Base-by-base conservation (phyloP, 2,113 vertebrate species). In the Potamarius usumacintae region DNA sequence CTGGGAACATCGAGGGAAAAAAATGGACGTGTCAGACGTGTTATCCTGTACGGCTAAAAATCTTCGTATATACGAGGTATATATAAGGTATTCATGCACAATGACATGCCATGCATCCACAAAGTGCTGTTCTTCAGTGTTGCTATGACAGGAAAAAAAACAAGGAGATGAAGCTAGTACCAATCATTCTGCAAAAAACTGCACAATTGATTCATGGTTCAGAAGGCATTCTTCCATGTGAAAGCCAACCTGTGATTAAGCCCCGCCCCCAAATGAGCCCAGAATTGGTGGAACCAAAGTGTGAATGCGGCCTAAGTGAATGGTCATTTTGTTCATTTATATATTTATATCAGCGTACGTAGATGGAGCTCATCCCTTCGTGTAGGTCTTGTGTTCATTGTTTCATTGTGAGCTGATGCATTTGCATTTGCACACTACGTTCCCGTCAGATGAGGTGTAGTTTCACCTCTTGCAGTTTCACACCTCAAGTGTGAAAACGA, bases 401-500 rank as follows among this genome's bases (percentile, higher is more conserved):
- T 81, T 20, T 81, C 53, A 42, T 60, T 60, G 79, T 34, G 57
- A 81, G 1, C 30, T 60, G 30, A 20, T 80, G 7, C 30, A 60
- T 30, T 11, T 80, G 58, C 77, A 5, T 5, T 30, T 0, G 7
- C 30, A 60, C 57, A 12, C 55, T 22, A 22, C 27, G 4, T 30
- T 81, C 27, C 53, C 7, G n/a, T 80, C 79, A 60, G 27, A 12
- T 18, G 27, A 81, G 79, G 79, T 60, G 30, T 60, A 18, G 42
- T 22, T 2, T 27, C 4, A 17, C n/a, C 30, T 57, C 53, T 53
- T 76, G 20, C 48, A 53, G 22, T 30, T 42, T 81, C 14, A 34
- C 79, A 81, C 79, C 79, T 42, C 22, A 81, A 81, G 57, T 60
- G 79, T 81, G 55, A 81, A 60, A 81, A 81, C 42, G 0, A 81